Percentiles rank a stretch among this genome's conserved stretches.
These are phyloP conservation scores for Apomyelois bistriatella DNA, from an alignment of 2,888 invertebrate genomes.

Conservation along the genomic window DNA sequence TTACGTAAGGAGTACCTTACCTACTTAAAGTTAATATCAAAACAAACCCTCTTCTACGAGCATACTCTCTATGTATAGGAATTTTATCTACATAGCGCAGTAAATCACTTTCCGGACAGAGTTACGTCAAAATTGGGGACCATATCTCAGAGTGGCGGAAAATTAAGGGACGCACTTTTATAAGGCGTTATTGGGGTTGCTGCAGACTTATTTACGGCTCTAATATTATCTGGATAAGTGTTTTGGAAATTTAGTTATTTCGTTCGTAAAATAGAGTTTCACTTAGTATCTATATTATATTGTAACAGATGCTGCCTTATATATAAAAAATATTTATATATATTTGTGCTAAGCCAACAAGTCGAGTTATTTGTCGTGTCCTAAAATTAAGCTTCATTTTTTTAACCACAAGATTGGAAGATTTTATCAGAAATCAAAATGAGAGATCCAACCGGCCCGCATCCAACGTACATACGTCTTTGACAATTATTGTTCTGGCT, in stretches of 20 bases:
- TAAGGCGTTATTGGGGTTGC: slow-evolving; percentile 5
- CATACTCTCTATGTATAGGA: neutral
- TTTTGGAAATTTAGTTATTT: neutral
- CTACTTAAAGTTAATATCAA: neutral
- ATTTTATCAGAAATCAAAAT: no score
- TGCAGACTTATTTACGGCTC: slow-evolving; percentile 1
- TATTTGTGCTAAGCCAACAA: no score
- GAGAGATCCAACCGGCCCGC: no score
- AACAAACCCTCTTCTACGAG: neutral
- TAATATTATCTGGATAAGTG: neutral
- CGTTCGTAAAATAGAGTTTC: neutral
- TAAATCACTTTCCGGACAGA: slow-evolving; percentile 12
- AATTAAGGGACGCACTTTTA: slow-evolving; percentile 12
- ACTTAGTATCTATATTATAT: neutral
- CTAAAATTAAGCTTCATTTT: no score
- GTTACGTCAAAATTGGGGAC: slow-evolving; percentile 13
- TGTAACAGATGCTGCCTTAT: neutral
- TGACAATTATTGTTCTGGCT: no score
- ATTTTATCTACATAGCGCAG: neutral
- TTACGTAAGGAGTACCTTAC: neutral
- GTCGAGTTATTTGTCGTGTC: no score
- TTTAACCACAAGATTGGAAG: no score
- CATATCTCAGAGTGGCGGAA: slow-evolving; percentile 14
- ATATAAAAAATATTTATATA: no score
- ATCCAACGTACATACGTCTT: no score